These are phyloP conservation scores for Rallus limicola DNA, from an alignment of 2,113 vertebrate genomes.

Conservation along the genomic window DNA sequence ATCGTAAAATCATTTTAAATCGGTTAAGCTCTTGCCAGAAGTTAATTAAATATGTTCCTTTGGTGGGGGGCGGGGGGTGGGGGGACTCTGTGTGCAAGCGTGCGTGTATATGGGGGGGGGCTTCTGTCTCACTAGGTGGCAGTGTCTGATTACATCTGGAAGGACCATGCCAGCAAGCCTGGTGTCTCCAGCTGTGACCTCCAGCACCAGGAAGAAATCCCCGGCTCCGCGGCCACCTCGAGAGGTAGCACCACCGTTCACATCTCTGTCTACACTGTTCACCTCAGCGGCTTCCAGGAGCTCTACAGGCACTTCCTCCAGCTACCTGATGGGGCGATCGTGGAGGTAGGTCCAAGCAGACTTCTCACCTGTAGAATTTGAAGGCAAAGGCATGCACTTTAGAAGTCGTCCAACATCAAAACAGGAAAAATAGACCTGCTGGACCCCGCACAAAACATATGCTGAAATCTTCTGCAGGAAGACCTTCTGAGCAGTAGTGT, in stretches of 20 bases:
- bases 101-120: neutral
- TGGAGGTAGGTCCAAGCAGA: slow-evolving; percentile 81
- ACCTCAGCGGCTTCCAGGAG: slow-evolving; percentile 82
- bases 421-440: neutral
- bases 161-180: slow-evolving; percentile 62
- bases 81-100: neutral
- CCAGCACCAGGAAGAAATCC: slow-evolving; percentile 8
- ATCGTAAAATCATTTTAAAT: slow-evolving; percentile 74
- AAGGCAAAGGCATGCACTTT: neutral
- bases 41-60: slow-evolving; percentile 75
- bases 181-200: slow-evolving; percentile 62
- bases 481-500: neutral
- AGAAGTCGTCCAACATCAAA: neutral
- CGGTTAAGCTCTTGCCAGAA: slow-evolving; percentile 68
- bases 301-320: slow-evolving; percentile 88
- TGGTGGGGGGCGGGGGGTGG: slow-evolving; percentile 3
- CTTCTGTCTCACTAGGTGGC: slow-evolving; percentile 84
- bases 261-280: slow-evolving; percentile 81
- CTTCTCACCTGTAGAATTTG: neutral
- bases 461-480: neutral
- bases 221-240: neutral
- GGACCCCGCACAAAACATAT: neutral
- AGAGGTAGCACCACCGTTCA: slow-evolving; percentile 75
- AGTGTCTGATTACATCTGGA: slow-evolving; percentile 90
- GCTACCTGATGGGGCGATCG: slow-evolving; percentile 84